Conservation (phyloP, 1,140 invertebrate species). For the Rhopalosiphum maidis region DNA sequence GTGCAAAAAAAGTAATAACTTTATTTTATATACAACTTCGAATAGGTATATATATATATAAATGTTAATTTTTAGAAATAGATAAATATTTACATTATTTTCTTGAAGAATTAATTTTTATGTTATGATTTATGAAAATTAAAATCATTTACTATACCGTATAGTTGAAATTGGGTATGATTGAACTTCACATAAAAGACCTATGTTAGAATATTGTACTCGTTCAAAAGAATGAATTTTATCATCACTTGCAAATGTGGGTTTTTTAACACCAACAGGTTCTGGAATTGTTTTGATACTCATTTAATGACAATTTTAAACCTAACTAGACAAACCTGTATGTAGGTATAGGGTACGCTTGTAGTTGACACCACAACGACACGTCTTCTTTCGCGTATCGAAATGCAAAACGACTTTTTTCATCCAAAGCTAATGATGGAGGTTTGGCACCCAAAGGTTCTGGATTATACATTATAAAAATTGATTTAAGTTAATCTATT, state of each 20-base stretch:
- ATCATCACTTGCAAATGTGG: constrained; percentile 71
- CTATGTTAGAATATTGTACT: constrained; percentile 22
- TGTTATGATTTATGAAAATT: background rate
- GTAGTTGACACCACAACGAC: constrained; percentile 69
- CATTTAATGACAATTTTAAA: constrained; percentile 21
- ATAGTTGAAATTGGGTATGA: constrained; percentile 76
- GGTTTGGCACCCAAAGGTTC: constrained; percentile 69
- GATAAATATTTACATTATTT: background rate
- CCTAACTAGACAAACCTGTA: constrained; percentile 64
- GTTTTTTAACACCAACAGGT: constrained; percentile 73
- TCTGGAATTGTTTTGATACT: constrained; percentile 64
- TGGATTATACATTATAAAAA: constrained; percentile 59
- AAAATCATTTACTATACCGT: constrained; percentile 65
- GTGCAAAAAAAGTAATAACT: background rate
- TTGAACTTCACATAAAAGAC: constrained; percentile 71
- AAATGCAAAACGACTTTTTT: constrained; percentile 61
- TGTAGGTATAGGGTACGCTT: constrained; percentile 70
- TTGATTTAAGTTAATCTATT: background rate
- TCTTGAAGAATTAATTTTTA: background rate
- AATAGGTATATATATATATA: background rate
- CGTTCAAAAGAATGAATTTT: constrained; percentile 61
- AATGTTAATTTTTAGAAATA: background rate
- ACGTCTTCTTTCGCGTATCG: constrained; percentile 50
- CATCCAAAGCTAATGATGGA: constrained; percentile 64
- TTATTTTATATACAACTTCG: background rate